Evolutionary conservation across 2,888 invertebrate species (phyloP).

Genomic region (Tinea pellionella): DNA sequence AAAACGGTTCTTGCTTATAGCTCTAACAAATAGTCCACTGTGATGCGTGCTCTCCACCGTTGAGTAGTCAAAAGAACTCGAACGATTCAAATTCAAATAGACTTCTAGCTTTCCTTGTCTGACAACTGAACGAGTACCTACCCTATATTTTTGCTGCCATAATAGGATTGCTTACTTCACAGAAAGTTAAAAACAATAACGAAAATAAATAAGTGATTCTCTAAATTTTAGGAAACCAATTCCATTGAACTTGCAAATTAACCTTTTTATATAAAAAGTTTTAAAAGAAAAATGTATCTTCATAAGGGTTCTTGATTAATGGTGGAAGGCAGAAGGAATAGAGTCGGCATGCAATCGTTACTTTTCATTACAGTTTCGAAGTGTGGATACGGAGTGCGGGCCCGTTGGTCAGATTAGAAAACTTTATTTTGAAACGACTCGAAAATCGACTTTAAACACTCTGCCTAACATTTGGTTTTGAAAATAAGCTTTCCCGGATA

Average conservation of each 20-base stretch:
- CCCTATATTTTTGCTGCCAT: too few species aligned
- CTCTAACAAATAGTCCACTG: constrained; percentile 9
- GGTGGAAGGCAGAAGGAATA: constrained; percentile 26
- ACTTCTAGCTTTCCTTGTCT: neutral
- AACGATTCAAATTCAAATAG: neutral
- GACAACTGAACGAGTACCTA: too few species aligned
- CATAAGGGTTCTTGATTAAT: constrained; percentile 48
- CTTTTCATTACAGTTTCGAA: constrained; percentile 67
- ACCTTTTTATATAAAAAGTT: neutral
- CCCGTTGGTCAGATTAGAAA: constrained; percentile 66
- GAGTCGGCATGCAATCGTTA: constrained; percentile 63
- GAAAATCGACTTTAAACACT: constrained; percentile 67
- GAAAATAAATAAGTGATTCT: too few species aligned
- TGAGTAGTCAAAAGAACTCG: neutral
- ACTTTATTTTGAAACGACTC: constrained; percentile 56
- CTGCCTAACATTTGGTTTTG: constrained; percentile 64
- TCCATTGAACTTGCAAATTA: neutral
- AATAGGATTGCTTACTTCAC: too few species aligned
- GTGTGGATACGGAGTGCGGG: constrained; percentile 55
- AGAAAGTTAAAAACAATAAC: too few species aligned
- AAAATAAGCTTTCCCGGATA: constrained; percentile 49
- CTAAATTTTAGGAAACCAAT: too few species aligned
- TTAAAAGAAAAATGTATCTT: constrained; percentile 5
- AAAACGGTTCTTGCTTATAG: constrained; percentile 15
- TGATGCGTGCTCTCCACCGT: constrained; percentile 2